Percentiles rank a stretch among this genome's conserved stretches.
Evolutionary conservation across 2,797 vertebrate genomes (phyloP).

Genomic region (Uromys caudimaculatus): DNA sequence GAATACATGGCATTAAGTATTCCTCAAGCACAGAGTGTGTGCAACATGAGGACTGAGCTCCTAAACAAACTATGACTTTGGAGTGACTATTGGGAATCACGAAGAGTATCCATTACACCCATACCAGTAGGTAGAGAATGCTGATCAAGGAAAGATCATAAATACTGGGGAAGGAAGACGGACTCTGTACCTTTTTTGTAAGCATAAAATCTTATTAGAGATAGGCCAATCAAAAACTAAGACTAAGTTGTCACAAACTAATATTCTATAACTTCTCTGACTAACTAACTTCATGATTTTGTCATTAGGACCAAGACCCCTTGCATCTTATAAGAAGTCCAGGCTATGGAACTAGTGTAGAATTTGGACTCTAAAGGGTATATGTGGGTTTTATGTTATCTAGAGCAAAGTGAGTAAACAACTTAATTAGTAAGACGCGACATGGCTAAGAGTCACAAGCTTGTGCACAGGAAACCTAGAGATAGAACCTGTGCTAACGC

Average conservation of each 20-base stretch:
- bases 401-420: neutral
- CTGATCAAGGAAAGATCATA: neutral
- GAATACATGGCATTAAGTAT: neutral
- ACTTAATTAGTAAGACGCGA: neutral
- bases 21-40: neutral
- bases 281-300: neutral
- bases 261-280: neutral
- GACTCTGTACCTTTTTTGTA: neutral
- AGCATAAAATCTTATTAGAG: neutral
- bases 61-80: neutral
- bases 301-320: neutral
- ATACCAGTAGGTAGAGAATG: neutral
- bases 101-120: neutral
- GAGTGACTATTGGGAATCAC: neutral
- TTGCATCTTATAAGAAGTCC: neutral
- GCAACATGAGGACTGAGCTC: neutral
- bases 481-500: neutral
- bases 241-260: neutral
- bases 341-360: neutral
- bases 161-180: rapidly evolving
- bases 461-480: neutral
- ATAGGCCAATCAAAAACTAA: neutral
- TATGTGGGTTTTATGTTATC: neutral
- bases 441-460: neutral
- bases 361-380: neutral